phyloP scores from a whole-genome alignment of 1,140 invertebrate genomes.

The Mizuhopecten yessoensis region DNA sequence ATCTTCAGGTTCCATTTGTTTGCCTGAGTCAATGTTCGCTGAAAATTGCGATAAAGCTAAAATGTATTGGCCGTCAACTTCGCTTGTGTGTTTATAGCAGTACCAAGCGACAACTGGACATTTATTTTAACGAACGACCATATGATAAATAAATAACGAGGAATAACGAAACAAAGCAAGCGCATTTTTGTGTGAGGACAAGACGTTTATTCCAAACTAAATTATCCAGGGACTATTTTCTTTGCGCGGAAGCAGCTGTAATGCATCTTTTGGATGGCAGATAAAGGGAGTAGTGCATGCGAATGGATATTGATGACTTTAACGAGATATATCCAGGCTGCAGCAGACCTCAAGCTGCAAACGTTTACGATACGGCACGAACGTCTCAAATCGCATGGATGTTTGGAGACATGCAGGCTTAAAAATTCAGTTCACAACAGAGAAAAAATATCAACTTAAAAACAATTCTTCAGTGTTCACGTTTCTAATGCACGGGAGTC shows the following conservation, averaged over 20 bases:
- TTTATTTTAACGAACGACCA: neutral
- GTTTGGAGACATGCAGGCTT: neutral
- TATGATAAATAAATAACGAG: neutral
- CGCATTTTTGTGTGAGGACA: neutral
- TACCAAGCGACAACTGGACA: neutral
- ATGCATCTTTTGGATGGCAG: neutral
- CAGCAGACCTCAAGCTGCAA: neutral
- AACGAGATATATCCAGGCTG: neutral
- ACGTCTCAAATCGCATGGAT: neutral
- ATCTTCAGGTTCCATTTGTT: too few species aligned
- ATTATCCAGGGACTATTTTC: conserved; percentile 14
- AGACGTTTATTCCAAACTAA: neutral
- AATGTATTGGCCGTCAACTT: neutral
- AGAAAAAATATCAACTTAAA: too few species aligned
- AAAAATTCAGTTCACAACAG: too few species aligned
- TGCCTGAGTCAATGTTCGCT: neutral
- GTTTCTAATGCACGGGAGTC: too few species aligned
- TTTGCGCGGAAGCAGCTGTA: neutral
- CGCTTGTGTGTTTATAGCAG: neutral
- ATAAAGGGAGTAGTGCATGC: conserved; percentile 1
- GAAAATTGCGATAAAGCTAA: neutral
- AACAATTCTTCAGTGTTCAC: too few species aligned
- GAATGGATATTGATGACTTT: neutral
- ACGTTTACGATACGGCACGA: neutral
- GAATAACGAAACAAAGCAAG: neutral